These are phyloP conservation scores for Microctonus aethiopoides DNA, from an alignment of 2,888 invertebrate genomes.

Conservation along the genomic window DNA sequence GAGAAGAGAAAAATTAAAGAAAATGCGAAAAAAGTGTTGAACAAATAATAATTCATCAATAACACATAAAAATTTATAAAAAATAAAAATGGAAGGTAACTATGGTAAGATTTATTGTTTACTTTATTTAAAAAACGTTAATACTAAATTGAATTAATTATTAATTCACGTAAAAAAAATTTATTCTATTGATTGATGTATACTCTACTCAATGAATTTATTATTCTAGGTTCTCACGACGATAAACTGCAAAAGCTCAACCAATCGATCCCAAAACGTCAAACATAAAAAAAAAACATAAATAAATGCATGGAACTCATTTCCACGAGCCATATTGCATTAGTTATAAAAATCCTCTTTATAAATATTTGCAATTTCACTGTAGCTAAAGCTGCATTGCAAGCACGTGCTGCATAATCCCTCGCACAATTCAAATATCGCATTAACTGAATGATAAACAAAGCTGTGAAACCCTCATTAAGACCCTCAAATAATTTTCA, in stretches of 20 bases:
- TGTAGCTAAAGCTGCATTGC: not conserved
- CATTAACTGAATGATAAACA: not conserved
- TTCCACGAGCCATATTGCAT: too few relatives aligned
- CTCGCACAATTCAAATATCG: not conserved
- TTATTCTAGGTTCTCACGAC: not conserved
- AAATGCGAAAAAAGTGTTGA: conserved; percentile 2
- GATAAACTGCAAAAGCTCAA: not conserved
- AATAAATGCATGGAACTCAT: not conserved
- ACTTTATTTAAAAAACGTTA: too few relatives aligned
- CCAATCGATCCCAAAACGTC: not conserved
- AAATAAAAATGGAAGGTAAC: too few relatives aligned
- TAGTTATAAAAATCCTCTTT: too few relatives aligned
- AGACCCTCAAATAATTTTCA: not conserved
- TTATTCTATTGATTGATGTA: too few relatives aligned
- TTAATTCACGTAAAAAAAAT: too few relatives aligned
- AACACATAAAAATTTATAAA: too few relatives aligned
- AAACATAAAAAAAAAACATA: not conserved
- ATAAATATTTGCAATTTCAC: not conserved
- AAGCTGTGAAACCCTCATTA: not conserved
- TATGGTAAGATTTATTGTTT: too few relatives aligned
- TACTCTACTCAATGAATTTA: not conserved
- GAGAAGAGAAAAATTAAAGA: not conserved
- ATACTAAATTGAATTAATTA: too few relatives aligned
- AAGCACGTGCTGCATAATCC: not conserved
- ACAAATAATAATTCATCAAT: not conserved